Conservation (phyloP, 2,797 vertebrate species). For the Nasua narica region DNA sequence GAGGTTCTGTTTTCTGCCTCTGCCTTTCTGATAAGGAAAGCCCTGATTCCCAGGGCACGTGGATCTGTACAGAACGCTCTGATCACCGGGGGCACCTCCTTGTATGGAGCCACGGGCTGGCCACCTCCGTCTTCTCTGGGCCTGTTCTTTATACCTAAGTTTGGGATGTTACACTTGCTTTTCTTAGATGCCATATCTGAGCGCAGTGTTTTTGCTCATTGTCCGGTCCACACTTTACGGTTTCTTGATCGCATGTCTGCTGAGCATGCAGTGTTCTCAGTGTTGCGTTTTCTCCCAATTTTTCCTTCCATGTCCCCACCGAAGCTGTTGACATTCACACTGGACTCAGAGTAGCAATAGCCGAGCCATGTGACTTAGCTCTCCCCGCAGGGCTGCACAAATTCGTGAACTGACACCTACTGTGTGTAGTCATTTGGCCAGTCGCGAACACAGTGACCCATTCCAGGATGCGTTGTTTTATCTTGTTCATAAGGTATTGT, state of each 20-base stretch:
- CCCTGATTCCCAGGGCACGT: background rate
- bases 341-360: too few relatives aligned
- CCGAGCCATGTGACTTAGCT: background rate
- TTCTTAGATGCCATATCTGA: background rate
- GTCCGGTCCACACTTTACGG: too few relatives aligned
- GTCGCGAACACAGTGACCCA: background rate
- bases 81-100: rapidly evolving
- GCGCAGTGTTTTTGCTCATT: background rate
- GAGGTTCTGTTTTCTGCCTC: background rate
- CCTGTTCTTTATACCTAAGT: background rate
- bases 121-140: background rate
- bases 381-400: background rate
- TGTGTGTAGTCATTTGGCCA: background rate
- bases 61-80: background rate
- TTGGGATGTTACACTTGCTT: background rate
- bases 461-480: background rate
- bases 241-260: rapidly evolving
- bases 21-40: background rate
- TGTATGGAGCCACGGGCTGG: too few relatives aligned
- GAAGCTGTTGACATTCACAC: background rate
- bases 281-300: background rate
- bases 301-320: background rate
- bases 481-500: background rate
- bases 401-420: background rate
- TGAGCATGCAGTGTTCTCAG: background rate